Conservation (phyloP, 2,797 vertebrate species). For the Eulemur mongoz region DNA sequence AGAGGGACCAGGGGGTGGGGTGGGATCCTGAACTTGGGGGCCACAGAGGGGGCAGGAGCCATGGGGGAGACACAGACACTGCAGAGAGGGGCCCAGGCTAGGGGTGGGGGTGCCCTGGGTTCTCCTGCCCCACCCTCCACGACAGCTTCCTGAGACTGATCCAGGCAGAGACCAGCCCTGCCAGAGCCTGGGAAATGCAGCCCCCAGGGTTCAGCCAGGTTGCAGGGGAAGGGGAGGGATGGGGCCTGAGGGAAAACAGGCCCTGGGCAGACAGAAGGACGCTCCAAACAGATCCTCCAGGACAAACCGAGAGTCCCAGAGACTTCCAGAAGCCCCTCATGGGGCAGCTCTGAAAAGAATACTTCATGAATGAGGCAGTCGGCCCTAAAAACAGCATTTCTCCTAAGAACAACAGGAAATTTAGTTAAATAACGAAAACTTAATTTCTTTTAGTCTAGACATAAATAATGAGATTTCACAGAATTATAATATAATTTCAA, state of each 20-base stretch:
- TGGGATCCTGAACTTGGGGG: neutral
- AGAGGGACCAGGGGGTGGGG: neutral
- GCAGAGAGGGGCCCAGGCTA: too few relatives aligned
- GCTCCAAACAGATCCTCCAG: neutral
- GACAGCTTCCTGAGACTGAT: neutral
- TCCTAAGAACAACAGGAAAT: neutral
- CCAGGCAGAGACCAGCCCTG: neutral
- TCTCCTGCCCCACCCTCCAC: too few relatives aligned
- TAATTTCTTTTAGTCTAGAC: neutral
- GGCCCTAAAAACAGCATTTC: neutral
- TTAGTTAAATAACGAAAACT: neutral
- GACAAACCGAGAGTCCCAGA: neutral
- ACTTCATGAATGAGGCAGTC: accelerated
- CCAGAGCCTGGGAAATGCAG: neutral
- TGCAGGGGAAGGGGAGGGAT: neutral
- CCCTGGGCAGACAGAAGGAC: neutral
- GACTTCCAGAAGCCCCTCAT: neutral
- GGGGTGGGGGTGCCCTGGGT: accelerated
- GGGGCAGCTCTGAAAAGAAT: neutral
- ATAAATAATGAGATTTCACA: neutral
- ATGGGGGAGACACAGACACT: accelerated
- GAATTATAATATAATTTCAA: neutral
- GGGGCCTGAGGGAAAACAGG: neutral
- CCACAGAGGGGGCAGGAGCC: neutral
- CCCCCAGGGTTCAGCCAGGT: too few relatives aligned